Base-by-base conservation (phyloP, 2,888 invertebrate species). In the Linyphia triangularis region DNA sequence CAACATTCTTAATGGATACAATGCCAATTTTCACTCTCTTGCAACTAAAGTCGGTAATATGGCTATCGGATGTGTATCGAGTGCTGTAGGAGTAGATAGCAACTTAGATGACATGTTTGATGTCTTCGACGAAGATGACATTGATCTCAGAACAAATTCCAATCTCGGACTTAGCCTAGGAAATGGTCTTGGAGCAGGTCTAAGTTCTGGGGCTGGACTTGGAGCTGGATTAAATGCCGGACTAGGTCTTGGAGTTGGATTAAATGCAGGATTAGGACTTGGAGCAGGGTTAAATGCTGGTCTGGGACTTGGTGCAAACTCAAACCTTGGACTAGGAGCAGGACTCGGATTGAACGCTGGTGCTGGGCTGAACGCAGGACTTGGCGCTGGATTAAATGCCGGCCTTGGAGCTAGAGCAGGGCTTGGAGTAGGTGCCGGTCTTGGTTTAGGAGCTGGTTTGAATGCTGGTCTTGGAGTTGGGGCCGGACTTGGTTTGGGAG, bases 1-100 rank as follows among this genome's bases (percentile, higher is more conserved):
- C 24, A 79, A 72, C 10, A 33, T 85, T 19, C n/a, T 85, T 16
- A 85, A 30, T 70, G 10, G 28, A 6, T 57, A 37, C 16, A 85
- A 85, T 28, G 10, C 7, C 26, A 85, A 85, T 43, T 10, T 16
- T 16, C 22, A 22, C n/a, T 9, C 37, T 0, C 51, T 85, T 10
- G 70, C 70, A 24, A 72, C 24, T 26, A 51, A 43, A 5, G 37
- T 63, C 3, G 70, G 70, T 0, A 28, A 28, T 19, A 72, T 79
- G 10, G 72, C 79, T 9, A n/a, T 24, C 22, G 9, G 61, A 28
- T 30, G 43, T 26, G 22, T 72, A 6, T 22, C 72, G 13, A 24
- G 22, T 26, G 40, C 57, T 19, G 59, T 33, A 1, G 69, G 79
- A 33, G 22, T 16, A 2, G 73, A 61, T 10, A 5, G 33, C 22